Conservation (phyloP, 2,888 invertebrate genomes). For the Diplolepis rosae region DNA sequence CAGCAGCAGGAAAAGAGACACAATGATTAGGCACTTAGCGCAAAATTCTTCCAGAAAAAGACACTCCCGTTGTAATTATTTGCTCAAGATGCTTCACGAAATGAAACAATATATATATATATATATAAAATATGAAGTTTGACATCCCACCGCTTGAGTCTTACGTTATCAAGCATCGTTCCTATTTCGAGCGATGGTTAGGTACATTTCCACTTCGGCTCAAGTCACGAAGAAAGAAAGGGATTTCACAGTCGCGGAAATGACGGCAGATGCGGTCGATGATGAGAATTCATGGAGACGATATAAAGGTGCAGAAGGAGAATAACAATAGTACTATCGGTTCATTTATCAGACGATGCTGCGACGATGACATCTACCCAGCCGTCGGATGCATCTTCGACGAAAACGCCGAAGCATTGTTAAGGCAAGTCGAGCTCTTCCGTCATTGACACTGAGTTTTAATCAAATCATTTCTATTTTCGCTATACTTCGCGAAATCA, state of each 20-base stretch:
- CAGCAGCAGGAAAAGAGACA: slow-evolving; percentile 39
- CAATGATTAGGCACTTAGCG: slow-evolving; percentile 49
- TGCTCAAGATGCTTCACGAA: slow-evolving; percentile 37
- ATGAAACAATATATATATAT: slow-evolving; percentile 5
- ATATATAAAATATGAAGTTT: not conserved
- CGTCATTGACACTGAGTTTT: slow-evolving; percentile 67
- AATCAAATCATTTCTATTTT: slow-evolving; percentile 68
- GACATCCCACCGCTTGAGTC: slow-evolving; percentile 31
- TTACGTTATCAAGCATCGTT: slow-evolving; percentile 18
- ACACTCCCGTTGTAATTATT: slow-evolving; percentile 50
- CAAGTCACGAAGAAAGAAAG: slow-evolving; percentile 26
- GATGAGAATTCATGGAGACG: slow-evolving; percentile 45
- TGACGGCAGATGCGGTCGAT: slow-evolving; percentile 25
- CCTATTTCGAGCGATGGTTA: not conserved
- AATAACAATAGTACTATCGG: slow-evolving; percentile 69
- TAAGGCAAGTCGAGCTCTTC: slow-evolving; percentile 56
- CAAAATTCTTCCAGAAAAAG: slow-evolving; percentile 35
- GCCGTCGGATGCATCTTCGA: slow-evolving; percentile 48
- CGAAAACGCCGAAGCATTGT: slow-evolving; percentile 58
- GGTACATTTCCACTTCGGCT: slow-evolving; percentile 2
- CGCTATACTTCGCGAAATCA: not conserved
- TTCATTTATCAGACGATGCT: slow-evolving; percentile 71
- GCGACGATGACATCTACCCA: slow-evolving; percentile 47
- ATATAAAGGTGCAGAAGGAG: slow-evolving; percentile 65
- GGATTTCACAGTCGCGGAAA: slow-evolving; percentile 16